These are phyloP conservation scores for Acrossocheilus fasciatus DNA, from an alignment of 2,797 vertebrate species.

Conservation along the genomic window DNA sequence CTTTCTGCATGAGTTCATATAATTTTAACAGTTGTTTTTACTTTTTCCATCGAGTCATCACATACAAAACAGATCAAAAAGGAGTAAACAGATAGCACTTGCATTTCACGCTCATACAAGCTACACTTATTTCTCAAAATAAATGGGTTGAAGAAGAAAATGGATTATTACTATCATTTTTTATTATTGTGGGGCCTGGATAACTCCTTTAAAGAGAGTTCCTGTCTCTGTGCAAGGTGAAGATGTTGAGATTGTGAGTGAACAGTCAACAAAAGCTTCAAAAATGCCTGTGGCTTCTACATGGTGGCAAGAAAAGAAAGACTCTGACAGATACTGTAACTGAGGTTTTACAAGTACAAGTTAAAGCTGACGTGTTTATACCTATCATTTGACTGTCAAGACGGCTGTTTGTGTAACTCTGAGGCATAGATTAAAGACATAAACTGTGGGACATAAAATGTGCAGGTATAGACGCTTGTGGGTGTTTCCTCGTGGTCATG, in stretches of 20 bases:
- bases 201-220: not conserved
- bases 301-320: slow-evolving; percentile 36
- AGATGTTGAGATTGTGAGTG: slow-evolving; percentile 7
- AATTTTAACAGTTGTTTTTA: slow-evolving; percentile 27
- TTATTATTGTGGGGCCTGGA: not conserved
- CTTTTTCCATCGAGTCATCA: not conserved
- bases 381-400: slow-evolving; percentile 44
- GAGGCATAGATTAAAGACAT: slow-evolving; percentile 16
- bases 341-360: slow-evolving; percentile 35
- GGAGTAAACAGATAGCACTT: slow-evolving; percentile 3
- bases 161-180: not conserved
- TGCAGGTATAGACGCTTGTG: slow-evolving; percentile 17
- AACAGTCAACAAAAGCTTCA: slow-evolving; percentile 22
- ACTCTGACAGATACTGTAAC: slow-evolving; percentile 11
- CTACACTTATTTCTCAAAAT: slow-evolving; percentile 15
- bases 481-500: slow-evolving; percentile 31
- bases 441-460: slow-evolving; percentile 6
- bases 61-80: not conserved
- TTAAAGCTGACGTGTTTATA: slow-evolving; percentile 28
- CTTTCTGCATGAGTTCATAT: not conserved
- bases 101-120: not conserved
- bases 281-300: slow-evolving; percentile 29
- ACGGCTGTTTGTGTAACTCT: slow-evolving; percentile 15
- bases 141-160: not conserved
- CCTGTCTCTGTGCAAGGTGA: not conserved